Base-by-base conservation (phyloP, 1,140 invertebrate genomes). In the Musca domestica region DNA sequence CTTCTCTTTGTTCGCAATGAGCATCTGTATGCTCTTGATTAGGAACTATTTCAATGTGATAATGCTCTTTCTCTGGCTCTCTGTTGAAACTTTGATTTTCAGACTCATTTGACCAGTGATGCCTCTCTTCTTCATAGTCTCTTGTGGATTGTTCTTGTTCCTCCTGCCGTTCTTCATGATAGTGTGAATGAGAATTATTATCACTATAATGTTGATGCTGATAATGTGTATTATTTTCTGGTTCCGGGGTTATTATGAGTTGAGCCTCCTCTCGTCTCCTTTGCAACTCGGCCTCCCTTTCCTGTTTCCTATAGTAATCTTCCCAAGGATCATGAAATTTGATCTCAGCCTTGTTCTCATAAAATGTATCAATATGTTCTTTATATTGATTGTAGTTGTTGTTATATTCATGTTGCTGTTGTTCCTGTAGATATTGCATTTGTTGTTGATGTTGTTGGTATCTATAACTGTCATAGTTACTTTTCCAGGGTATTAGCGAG, bases 281-380 rank as follows among this genome's bases (percentile, higher is more conserved):
- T 41, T 41, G 27, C 27, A 61, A 20, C 20, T 61, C 34, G 34
- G 34, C 56, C 27, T 67, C 25, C 25, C 48, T 74, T 52, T 74
- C 74, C 71, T 75, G 73, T 67, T 77, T 80, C 72, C 78, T 73
- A 76, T 84, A 81, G 74, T 85, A 85, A 74, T 85, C 83, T 73
- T 86, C 84, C 85, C 85, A 86, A 68, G 85, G 85, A 83, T 86
- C 85, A 67, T 73, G 78, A 71, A 74, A 81, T 63, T 74, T 74
- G 67, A 64, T 69, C 23, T 69, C 27, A 30, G 64, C 15, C 12
- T 54, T 61, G 34, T 71, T 71, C 15, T 75, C 73, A 61, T 77
- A 68, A 63, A 17, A 22, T 34, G 22, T 22, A 27, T 66, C 67
- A 70, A 66, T 41, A 2, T 41, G 5, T 41, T 41, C 5, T 41